Base-by-base conservation (phyloP, 2,888 invertebrate genomes). In the Phyto melanocephala region DNA sequence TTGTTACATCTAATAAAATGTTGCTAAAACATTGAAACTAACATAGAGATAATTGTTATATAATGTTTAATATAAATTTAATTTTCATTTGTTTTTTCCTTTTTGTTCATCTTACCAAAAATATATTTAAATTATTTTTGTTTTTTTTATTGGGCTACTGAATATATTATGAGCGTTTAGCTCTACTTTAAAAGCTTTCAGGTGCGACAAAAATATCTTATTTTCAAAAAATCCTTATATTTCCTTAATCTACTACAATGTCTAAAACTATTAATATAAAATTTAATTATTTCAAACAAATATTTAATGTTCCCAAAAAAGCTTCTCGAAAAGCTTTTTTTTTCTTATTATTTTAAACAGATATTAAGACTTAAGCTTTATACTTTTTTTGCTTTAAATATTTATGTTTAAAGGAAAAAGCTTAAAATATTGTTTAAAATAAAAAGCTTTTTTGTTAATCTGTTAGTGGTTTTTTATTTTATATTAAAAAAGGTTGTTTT, bases 1-100 rank as follows among this genome's bases (percentile, higher is more conserved):
- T 45, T 52, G 42, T 22, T 54, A 75, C 80, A 80, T n/a, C 74
- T 84, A 82, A 81, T 82, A 80, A 84, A 80, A 77, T 77, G 63
- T 60, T 70, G 63, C 58, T 79, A 71, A 78, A 79, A 82, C 81
- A 75, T 71, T 60, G 60, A 82, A 76, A 67, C 75, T 75, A 81
- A 81, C 81, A 81, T 58, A 74, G 40, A 78, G 68, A 81, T 70
- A 77, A 56, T 56, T 42, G 10, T 42, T 65, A 28, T 60, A 22
- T 62, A 58, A 60, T n/a, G 28, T 28, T 28, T 28, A 5, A 5
- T 67, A 7, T 28, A 42, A 68, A 70, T 71, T 65, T 74, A 13
- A 60, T 11, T 40, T 52, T 52, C 17, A 65, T 47, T 42, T 68
- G 4, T 47, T 15, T 42, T 71, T 52, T 28, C 63, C 60, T 75